These are phyloP conservation scores for Chrysopilus asiliformis DNA, from an alignment of 2,888 invertebrate genomes.

Conservation along the genomic window DNA sequence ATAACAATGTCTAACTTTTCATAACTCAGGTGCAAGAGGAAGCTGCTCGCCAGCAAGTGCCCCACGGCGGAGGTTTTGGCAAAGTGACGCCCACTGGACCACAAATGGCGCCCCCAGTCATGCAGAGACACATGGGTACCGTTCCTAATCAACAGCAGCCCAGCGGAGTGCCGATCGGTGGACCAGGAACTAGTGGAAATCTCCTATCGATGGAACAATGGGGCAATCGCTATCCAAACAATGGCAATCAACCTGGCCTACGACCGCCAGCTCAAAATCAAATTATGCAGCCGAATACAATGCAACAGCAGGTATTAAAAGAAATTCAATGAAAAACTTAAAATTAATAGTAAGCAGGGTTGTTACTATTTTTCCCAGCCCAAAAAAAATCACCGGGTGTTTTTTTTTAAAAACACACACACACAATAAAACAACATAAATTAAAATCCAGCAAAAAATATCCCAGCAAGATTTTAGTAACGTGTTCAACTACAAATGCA, in stretches of 20 bases:
- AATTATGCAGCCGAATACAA: conserved; percentile 35
- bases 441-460: too few species aligned
- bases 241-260: conserved; percentile 31
- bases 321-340: background rate
- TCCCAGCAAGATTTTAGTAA: too few species aligned
- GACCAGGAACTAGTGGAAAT: conserved; percentile 37
- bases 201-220: conserved; percentile 44
- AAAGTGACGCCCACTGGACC: conserved; percentile 49
- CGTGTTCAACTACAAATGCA: too few species aligned
- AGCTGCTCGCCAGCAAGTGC: conserved; percentile 77
- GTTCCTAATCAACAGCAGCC: conserved; percentile 33
- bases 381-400: too few species aligned
- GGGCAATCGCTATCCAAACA: conserved; percentile 39
- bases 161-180: conserved; percentile 22
- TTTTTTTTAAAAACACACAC: too few species aligned
- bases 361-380: too few species aligned
- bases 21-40: conserved; percentile 64
- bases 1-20: too few species aligned
- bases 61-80: conserved; percentile 57
- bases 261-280: conserved; percentile 39
- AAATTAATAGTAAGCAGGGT: too few species aligned
- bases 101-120: conserved; percentile 38
- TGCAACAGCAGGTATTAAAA: conserved; percentile 27
- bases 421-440: too few species aligned
- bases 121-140: conserved; percentile 33